These are phyloP conservation scores for Scleropages formosus DNA, from an alignment of 2,797 vertebrate species.

Conservation along the genomic window DNA sequence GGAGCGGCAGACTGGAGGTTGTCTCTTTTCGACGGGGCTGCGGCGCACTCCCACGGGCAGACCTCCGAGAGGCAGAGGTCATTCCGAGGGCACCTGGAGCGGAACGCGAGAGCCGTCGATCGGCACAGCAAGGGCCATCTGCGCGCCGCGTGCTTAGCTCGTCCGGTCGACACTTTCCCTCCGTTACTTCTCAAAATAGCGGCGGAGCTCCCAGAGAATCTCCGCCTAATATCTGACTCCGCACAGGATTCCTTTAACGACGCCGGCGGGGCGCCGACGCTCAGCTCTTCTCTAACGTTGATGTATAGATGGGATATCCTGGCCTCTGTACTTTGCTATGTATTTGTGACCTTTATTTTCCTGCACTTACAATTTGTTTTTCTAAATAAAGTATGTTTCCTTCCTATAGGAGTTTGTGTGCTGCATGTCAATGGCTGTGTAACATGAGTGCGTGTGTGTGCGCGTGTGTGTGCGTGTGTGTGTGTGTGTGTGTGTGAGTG, in stretches of 20 bases:
- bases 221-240: not conserved
- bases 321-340: constrained; percentile 77
- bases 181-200: not conserved
- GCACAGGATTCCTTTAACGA: not conserved
- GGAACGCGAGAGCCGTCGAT: not conserved
- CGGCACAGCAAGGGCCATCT: not conserved
- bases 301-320: constrained; percentile 60
- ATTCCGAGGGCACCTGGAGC: not conserved
- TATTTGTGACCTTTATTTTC: constrained; percentile 71
- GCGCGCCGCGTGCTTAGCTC: not conserved
- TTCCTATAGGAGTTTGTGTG: constrained; percentile 37
- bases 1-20: not conserved
- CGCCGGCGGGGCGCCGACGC: not conserved
- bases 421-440: not conserved
- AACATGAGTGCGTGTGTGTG: not conserved
- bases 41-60: not conserved
- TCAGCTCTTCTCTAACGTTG: not conserved
- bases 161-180: not conserved
- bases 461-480: not conserved
- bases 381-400: constrained; percentile 78
- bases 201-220: not conserved
- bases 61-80: not conserved
- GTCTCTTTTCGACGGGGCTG: not conserved
- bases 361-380: constrained; percentile 77
- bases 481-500: not conserved